These are phyloP conservation scores for Gerris lacustris DNA, from an alignment of 2,888 invertebrate species.

Conservation along the genomic window DNA sequence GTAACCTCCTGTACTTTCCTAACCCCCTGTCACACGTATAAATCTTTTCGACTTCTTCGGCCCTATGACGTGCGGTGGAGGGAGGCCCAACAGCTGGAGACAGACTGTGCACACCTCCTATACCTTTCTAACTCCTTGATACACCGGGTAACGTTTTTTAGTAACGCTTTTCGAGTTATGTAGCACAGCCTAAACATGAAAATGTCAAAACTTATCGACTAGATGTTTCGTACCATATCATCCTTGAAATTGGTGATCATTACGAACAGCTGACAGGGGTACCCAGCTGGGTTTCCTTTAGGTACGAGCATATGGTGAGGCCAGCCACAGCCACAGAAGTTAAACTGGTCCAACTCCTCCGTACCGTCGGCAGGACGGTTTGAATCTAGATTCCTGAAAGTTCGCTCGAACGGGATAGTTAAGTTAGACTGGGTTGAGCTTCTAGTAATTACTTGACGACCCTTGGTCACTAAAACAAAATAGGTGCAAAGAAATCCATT, in stretches of 20 bases:
- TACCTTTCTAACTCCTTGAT: no score
- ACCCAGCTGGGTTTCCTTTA: slow-evolving; percentile 35
- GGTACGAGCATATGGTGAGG: slow-evolving; percentile 39
- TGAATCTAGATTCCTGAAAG: slow-evolving; percentile 57
- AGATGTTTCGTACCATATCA: slow-evolving; percentile 26
- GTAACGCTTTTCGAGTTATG: no score
- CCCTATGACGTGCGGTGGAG: no score
- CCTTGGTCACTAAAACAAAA: slow-evolving; percentile 47
- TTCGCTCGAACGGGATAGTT: slow-evolving; percentile 69
- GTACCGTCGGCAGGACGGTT: slow-evolving; percentile 42
- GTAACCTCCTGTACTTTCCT: no score
- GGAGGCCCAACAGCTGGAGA: no score
- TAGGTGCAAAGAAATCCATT: neutral
- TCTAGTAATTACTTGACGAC: slow-evolving; percentile 53
- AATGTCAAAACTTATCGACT: no score
- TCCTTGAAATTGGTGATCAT: slow-evolving; percentile 35
- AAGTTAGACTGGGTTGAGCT: slow-evolving; percentile 60
- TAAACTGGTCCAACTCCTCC: slow-evolving; percentile 46
- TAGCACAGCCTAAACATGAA: no score
- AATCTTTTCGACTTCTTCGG: no score
- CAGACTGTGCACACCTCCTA: no score
- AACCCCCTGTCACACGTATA: no score
- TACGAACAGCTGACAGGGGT: slow-evolving; percentile 35
- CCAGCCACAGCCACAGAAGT: slow-evolving; percentile 67
- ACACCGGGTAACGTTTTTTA: no score